Evolutionary conservation across 2,797 vertebrate species (phyloP).

Genomic region (Pseudochromis fuscus): DNA sequence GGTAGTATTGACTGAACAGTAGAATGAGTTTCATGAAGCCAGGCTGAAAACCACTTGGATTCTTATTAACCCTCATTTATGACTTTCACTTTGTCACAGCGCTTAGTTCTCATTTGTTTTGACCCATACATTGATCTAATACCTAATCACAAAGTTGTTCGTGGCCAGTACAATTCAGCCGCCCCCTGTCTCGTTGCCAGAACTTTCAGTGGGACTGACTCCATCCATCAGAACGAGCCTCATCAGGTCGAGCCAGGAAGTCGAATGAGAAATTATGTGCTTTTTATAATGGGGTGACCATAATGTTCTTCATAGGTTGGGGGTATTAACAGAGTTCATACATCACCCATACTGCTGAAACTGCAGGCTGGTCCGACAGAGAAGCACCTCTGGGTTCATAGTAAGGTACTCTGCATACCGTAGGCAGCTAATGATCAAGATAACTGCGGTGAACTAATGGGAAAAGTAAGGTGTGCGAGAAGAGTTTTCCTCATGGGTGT

Average conservation of each 20-base stretch:
- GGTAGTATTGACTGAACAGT: neutral
- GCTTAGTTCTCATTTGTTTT: constrained; percentile 46
- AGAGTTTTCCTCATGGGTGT: constrained; percentile 39
- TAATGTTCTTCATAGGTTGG: constrained; percentile 51
- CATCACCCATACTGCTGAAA: constrained; percentile 59
- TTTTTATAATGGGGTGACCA: constrained; percentile 44
- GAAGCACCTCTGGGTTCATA: constrained; percentile 23
- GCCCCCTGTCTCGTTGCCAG: constrained; percentile 43
- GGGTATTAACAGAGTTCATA: constrained; percentile 57
- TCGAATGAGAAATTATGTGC: constrained; percentile 55
- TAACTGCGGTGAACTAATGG: constrained; percentile 20
- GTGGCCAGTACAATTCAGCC: constrained; percentile 30
- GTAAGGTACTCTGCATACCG: constrained; percentile 33
- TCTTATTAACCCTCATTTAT: constrained; percentile 50
- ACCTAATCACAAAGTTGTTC: constrained; percentile 49
- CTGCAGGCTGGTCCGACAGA: constrained; percentile 19
- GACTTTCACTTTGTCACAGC: constrained; percentile 28
- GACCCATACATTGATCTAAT: constrained; percentile 48
- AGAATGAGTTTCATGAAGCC: constrained; percentile 13
- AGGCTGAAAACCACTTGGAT: constrained; percentile 46
- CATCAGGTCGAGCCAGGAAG: constrained; percentile 24
- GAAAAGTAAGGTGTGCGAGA: constrained; percentile 29
- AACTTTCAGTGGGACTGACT: constrained; percentile 20
- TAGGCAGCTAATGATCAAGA: constrained; percentile 54
- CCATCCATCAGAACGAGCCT: constrained; percentile 58